Conservation (phyloP, 1,140 invertebrate species). For the Heliothis subflexa region DNA sequence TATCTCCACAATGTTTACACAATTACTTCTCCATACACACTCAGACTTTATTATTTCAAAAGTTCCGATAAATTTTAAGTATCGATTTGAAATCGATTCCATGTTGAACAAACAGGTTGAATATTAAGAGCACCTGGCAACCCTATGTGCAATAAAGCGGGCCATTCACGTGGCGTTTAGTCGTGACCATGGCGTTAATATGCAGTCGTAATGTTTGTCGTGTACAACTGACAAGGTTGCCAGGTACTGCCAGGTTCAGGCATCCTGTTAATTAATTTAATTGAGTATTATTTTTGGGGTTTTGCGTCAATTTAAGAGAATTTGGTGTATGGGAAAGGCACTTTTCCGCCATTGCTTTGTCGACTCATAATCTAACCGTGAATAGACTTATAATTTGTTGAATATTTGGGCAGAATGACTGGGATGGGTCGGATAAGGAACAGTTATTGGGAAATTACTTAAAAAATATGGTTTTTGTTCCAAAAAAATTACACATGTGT, state of each 20-base stretch:
- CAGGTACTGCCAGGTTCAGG: neutral
- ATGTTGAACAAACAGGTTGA: neutral
- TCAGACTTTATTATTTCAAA: slow-evolving; percentile 4
- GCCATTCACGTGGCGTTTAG: slow-evolving; percentile 30
- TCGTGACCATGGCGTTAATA: slow-evolving; percentile 43
- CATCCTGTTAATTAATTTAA: slow-evolving; percentile 27
- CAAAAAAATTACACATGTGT: too few relatives aligned
- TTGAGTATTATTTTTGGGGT: slow-evolving; percentile 15
- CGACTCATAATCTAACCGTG: too few relatives aligned
- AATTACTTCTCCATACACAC: neutral
- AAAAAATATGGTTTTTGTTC: too few relatives aligned
- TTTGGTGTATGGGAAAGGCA: too few relatives aligned
- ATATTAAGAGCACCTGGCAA: slow-evolving; percentile 2
- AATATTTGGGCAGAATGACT: too few relatives aligned
- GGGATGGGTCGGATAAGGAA: too few relatives aligned
- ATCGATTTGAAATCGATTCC: neutral
- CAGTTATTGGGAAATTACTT: too few relatives aligned
- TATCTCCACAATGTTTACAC: neutral
- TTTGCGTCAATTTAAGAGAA: neutral
- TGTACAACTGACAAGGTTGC: slow-evolving; percentile 21
- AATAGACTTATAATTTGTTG: too few relatives aligned
- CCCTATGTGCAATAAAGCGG: slow-evolving; percentile 36
- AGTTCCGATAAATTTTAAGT: slow-evolving; percentile 1
- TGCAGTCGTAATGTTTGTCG: slow-evolving; percentile 33
- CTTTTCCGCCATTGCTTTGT: too few relatives aligned